Conservation (phyloP, 2,113 vertebrate species). For the Mionectes macconnelli region DNA sequence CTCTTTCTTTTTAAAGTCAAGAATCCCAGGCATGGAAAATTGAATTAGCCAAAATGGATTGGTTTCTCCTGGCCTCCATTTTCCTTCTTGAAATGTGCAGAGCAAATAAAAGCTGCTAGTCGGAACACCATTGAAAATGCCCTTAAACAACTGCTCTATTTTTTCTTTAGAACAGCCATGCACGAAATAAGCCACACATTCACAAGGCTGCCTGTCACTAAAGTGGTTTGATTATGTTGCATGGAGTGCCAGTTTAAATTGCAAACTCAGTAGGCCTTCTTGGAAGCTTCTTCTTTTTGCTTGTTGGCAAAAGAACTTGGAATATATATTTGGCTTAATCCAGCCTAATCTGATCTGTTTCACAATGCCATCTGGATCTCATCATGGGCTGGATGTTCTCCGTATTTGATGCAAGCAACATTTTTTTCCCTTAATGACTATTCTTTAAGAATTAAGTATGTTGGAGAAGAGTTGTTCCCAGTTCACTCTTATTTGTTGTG, state of each 20-base stretch:
- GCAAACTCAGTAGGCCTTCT: not conserved
- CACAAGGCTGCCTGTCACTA: not conserved
- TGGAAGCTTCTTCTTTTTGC: not conserved
- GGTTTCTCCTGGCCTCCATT: not conserved
- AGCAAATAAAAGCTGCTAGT: not conserved
- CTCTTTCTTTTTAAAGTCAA: not conserved
- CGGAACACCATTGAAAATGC: not conserved
- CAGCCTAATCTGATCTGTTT: slow-evolving; percentile 30
- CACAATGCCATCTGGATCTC: slow-evolving; percentile 27
- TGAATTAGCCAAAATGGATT: not conserved
- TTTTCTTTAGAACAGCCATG: not conserved
- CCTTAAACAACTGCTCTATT: not conserved
- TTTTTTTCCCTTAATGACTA: not conserved
- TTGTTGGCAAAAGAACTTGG: slow-evolving; percentile 12
- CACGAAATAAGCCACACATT: not conserved
- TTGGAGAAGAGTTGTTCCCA: not conserved
- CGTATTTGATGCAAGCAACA: not conserved
- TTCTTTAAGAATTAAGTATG: slow-evolving; percentile 8
- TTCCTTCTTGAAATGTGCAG: not conserved
- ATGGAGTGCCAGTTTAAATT: slow-evolving; percentile 9
- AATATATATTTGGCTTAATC: slow-evolving; percentile 48
- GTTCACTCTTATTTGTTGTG: not conserved
- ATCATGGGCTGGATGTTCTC: not conserved
- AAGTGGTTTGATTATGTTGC: not conserved
- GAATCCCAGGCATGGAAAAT: not conserved